These are phyloP conservation scores for Nephrocerus scutellatus DNA, from an alignment of 2,888 invertebrate genomes.

Conservation along the genomic window DNA sequence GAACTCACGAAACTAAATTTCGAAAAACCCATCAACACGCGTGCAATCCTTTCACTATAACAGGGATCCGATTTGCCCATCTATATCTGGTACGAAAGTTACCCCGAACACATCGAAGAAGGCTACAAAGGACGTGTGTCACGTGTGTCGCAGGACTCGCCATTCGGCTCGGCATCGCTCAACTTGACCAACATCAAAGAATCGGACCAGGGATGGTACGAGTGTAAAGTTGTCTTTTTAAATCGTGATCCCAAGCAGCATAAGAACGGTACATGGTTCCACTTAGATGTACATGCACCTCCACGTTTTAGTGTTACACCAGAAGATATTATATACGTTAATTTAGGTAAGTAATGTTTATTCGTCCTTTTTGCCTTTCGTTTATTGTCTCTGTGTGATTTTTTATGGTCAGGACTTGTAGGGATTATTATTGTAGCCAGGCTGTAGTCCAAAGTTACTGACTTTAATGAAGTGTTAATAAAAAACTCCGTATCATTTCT, in stretches of 20 bases:
- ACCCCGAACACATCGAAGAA: constrained; percentile 92
- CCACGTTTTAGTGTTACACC: constrained; percentile 93
- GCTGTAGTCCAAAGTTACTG: too few species aligned
- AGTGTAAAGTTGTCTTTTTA: constrained; percentile 91
- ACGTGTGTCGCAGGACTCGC: constrained; percentile 78
- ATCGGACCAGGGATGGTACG: constrained; percentile 95
- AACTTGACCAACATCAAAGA: constrained; percentile 92
- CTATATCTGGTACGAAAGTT: constrained; percentile 97
- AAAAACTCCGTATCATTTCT: too few species aligned
- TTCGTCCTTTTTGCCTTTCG: too few species aligned
- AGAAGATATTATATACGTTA: constrained; percentile 93
- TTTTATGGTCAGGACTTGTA: too few species aligned
- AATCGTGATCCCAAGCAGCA: constrained; percentile 86
- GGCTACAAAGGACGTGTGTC: constrained; percentile 90
- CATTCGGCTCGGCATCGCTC: constrained; percentile 86
- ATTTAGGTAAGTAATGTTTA: constrained; percentile 67
- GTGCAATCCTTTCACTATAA: too few species aligned
- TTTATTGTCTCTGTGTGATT: too few species aligned
- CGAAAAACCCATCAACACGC: neutral
- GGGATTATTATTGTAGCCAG: too few species aligned
- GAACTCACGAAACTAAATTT: neutral
- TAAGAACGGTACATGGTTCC: constrained; percentile 97
- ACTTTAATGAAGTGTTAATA: too few species aligned
- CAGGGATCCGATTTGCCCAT: constrained; percentile 95
- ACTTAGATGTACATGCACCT: constrained; percentile 94